phyloP scores from a whole-genome alignment of 1,140 invertebrate species.

The Formica exsecta region DNA sequence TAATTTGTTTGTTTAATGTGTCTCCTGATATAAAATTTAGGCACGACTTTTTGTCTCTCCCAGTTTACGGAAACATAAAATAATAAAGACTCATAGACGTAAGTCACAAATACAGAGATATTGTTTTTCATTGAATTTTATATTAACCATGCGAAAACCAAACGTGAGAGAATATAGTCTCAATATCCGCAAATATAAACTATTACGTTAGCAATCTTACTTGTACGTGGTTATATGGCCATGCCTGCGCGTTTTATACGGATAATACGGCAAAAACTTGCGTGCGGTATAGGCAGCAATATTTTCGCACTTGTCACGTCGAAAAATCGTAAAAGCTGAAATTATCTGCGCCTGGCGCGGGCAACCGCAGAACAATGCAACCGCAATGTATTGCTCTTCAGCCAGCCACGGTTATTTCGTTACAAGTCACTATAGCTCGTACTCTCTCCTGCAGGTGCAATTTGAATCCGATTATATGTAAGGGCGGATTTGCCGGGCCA shows the following conservation, averaged over 20 bases:
- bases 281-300: constrained; percentile 38
- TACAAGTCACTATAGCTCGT: constrained; percentile 2
- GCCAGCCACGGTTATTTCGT: constrained; percentile 15
- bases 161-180: background rate
- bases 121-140: background rate
- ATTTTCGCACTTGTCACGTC: constrained; percentile 53
- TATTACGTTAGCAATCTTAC: constrained; percentile 9
- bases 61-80: background rate
- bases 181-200: constrained; percentile 8
- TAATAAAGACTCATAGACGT: background rate
- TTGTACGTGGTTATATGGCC: background rate
- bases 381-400: constrained; percentile 51
- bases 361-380: constrained; percentile 54
- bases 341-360: constrained; percentile 47
- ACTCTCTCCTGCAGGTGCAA: background rate
- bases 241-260: constrained; percentile 6
- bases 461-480: constrained; percentile 26
- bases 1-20: background rate
- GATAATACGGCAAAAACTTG: constrained; percentile 40
- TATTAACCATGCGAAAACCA: background rate
- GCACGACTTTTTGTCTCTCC: background rate
- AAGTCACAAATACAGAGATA: background rate
- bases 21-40: background rate
- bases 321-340: constrained; percentile 53
- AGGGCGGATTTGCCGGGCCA: background rate